These are phyloP conservation scores for Homarus americanus DNA, from an alignment of 1,140 invertebrate genomes.

Conservation along the genomic window DNA sequence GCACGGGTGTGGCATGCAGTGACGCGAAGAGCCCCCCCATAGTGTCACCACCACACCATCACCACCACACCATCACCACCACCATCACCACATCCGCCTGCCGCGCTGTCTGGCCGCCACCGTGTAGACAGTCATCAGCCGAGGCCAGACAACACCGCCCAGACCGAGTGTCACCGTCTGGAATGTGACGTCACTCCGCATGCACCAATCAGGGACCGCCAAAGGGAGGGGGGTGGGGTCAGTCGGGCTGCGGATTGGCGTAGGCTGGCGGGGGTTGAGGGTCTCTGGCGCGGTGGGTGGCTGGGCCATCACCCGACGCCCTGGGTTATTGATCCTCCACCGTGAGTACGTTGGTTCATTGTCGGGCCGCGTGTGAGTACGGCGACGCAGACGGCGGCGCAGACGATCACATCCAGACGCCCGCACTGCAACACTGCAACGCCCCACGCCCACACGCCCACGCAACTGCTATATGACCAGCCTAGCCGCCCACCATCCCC, in stretches of 20 bases:
- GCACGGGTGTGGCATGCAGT: neutral
- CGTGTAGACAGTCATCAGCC: slow-evolving; percentile 63
- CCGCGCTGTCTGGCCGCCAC: slow-evolving; percentile 62
- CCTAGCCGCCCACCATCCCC: slow-evolving; percentile 18
- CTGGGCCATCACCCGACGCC: slow-evolving; percentile 9
- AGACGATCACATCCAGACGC: slow-evolving; percentile 17
- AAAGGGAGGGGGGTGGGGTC: slow-evolving; percentile 23
- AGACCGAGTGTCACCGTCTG: slow-evolving; percentile 64
- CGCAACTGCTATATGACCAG: neutral
- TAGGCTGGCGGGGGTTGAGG: slow-evolving; percentile 45
- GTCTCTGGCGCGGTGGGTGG: slow-evolving; percentile 20
- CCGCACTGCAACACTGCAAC: slow-evolving; percentile 41
- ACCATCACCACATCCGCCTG: slow-evolving; percentile 20
- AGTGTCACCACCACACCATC: neutral
- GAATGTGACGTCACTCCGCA: slow-evolving; percentile 44
- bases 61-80: slow-evolving; percentile 1
- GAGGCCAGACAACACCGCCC: slow-evolving; percentile 37
- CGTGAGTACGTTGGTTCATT: slow-evolving; percentile 50
- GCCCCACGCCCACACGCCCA: slow-evolving; percentile 37
- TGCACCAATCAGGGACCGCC: slow-evolving; percentile 19
- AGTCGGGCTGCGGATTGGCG: slow-evolving; percentile 37
- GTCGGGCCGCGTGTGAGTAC: slow-evolving; percentile 55
- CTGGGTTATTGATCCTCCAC: slow-evolving; percentile 55
- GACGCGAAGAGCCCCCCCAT: neutral
- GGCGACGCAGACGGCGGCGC: slow-evolving; percentile 45